Conservation (phyloP, 2,888 invertebrate genomes). For the Heliothis peltigera region DNA sequence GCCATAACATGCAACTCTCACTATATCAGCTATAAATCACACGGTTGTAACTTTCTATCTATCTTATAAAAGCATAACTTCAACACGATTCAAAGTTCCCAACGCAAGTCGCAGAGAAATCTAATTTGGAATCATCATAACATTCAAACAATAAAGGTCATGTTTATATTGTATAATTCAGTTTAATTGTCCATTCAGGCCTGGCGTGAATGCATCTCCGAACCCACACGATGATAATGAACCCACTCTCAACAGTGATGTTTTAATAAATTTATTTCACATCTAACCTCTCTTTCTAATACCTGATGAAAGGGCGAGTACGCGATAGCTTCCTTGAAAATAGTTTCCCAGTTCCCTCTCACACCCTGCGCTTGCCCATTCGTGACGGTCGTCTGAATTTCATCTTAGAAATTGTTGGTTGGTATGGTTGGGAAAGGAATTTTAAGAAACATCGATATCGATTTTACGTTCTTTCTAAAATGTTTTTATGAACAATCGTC, state of each 20-base stretch:
- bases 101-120: conserved; percentile 34
- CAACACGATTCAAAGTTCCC: conserved; percentile 12
- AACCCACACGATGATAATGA: conserved; percentile 86
- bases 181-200: conserved; percentile 79
- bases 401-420: conserved; percentile 72
- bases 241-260: conserved; percentile 71
- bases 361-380: conserved; percentile 72
- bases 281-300: conserved; percentile 66
- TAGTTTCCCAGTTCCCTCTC: conserved; percentile 67
- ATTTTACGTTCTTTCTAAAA: background rate
- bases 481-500: background rate
- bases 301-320: conserved; percentile 50
- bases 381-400: conserved; percentile 81
- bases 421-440: conserved; percentile 60
- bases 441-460: conserved; percentile 46
- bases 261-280: conserved; percentile 79
- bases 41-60: background rate
- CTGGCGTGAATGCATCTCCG: conserved; percentile 71
- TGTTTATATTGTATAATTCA: conserved; percentile 81
- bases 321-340: conserved; percentile 58
- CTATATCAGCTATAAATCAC: background rate
- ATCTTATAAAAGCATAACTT: background rate
- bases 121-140: conserved; percentile 61
- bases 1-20: background rate
- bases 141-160: conserved; percentile 69